Evolutionary conservation across 2,113 vertebrate genomes (phyloP), one percentile per base, ranked within the genome.

Genomic region (Diglossa brunneiventris): DNA sequence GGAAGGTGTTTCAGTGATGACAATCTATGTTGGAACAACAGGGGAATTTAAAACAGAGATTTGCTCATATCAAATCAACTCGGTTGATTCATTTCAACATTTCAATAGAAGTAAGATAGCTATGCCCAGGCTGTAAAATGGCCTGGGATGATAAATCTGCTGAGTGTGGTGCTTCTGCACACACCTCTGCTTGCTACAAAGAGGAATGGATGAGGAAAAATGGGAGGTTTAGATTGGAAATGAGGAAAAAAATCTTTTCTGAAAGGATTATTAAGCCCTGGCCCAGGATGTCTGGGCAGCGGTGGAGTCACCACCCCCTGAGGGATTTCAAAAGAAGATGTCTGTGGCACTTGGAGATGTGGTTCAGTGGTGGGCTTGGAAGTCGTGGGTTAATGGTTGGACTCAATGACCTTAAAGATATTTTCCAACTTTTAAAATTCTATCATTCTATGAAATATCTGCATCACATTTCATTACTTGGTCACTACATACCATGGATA

Each of bases 301-400:
- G 47, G 17, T 13, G 21, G 11, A 39, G 30, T 41, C 16, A 41
- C 5, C 11, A 27, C 9, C 5, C 13, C 30, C 31, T 12, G 11
- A 55, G 9, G 21, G 21, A 41, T 55, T 61, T 62, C 5, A n/a
- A 52, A 67, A 44, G 11, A 0, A 0, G 53, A 11, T 20, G 10
- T 6, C 20, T 52, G 33, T 46, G 39, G 6, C 30, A 21, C 69
- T 21, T 30, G 33, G 14, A 37, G 2, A 18, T 0, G 0, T 21
- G 33, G 10, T 7, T 82, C n/a, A 67, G 6, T 39, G 33, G 3
- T n/a, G 39, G n/a, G 6, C 6, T 61, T 68, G 39, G 17, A 9
- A 41, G 6, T 10, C 2, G 15, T 76, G 39, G 13, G 15, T 61
- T 30, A 68, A 41, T 21, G 2, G 9, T 11, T 83, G 24, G 9